These are phyloP conservation scores for Pocillopora meandrina DNA, from an alignment of 92 coral and sea anemone genomes.

Conservation along the genomic window DNA sequence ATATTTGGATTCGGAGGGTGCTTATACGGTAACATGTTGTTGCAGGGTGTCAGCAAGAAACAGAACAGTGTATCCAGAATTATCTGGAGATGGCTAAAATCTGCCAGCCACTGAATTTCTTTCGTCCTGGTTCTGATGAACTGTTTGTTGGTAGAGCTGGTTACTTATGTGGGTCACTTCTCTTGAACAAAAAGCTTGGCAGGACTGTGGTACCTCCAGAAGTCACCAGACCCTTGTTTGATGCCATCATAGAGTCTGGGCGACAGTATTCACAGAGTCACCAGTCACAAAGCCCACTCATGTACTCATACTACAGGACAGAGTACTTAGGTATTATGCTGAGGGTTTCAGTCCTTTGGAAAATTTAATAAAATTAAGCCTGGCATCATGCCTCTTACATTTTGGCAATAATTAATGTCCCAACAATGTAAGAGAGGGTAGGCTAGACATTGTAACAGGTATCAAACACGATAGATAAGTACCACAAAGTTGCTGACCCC, in stretches of 20 bases:
- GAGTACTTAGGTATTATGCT: slow-evolving; percentile 75
- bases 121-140: slow-evolving; percentile 83
- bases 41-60: slow-evolving; percentile 67
- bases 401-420: too few relatives aligned
- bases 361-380: too few relatives aligned
- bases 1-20: too few relatives aligned
- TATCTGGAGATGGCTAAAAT: slow-evolving; percentile 79
- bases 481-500: too few relatives aligned
- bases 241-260: slow-evolving; percentile 79
- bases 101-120: slow-evolving; percentile 70
- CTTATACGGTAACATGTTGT: too few relatives aligned
- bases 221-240: slow-evolving; percentile 70
- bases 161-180: slow-evolving; percentile 80
- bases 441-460: too few relatives aligned
- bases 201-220: slow-evolving; percentile 69
- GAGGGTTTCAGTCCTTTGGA: too few relatives aligned
- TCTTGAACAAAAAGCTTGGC: slow-evolving; percentile 74
- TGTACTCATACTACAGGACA: slow-evolving; percentile 88
- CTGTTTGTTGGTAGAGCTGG: slow-evolving; percentile 95
- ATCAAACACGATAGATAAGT: too few relatives aligned
- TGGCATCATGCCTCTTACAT: too few relatives aligned
- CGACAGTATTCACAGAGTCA: slow-evolving; percentile 63
- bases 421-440: too few relatives aligned
- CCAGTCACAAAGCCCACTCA: slow-evolving; percentile 75
- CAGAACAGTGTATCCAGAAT: slow-evolving; percentile 60